Percentiles rank a stretch among this genome's conserved stretches.
Evolutionary conservation across 2,888 invertebrate species (phyloP).

Genomic region (Drosophila macrothrix): DNA sequence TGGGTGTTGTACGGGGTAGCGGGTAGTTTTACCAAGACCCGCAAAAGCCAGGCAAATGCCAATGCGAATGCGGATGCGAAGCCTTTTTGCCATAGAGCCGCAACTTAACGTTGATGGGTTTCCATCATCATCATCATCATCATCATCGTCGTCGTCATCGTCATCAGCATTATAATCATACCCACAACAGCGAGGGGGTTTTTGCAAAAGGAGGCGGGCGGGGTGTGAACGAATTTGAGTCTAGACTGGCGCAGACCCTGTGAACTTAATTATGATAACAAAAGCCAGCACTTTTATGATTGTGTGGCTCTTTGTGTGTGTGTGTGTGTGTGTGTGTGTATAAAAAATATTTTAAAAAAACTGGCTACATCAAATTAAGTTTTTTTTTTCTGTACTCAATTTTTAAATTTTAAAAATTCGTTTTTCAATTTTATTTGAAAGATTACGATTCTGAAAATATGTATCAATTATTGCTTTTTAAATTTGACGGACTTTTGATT

Average conservation of each 20-base stretch:
- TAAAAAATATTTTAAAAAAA: not conserved
- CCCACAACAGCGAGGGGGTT: not conserved
- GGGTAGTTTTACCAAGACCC: conserved; percentile 2
- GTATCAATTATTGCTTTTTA: not conserved
- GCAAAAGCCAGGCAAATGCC: conserved; percentile 31
- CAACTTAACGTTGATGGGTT: conserved; percentile 62
- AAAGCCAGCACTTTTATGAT: conserved; percentile 30
- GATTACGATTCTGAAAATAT: not conserved
- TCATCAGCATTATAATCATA: conserved; percentile 3
- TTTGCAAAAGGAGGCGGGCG: conserved; percentile 5
- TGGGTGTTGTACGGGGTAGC: not conserved
- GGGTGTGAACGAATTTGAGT: conserved; percentile 39
- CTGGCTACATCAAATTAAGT: not conserved
- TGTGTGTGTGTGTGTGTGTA: not conserved
- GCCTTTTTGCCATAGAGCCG: conserved; percentile 33
- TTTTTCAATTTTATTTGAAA: not conserved
- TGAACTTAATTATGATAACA: conserved; percentile 65
- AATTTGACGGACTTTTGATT: not conserved
- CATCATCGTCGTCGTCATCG: conserved; percentile 32
- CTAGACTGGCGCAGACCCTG: conserved; percentile 59
- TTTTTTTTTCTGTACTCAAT: not conserved
- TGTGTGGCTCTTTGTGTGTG: not conserved
- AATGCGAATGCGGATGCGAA: conserved; percentile 41
- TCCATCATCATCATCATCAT: conserved; percentile 45
- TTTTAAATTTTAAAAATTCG: not conserved